Percentiles rank a stretch among this genome's conserved stretches.
Conservation (phyloP, 2,888 invertebrate species). For the Melipona beecheii region DNA sequence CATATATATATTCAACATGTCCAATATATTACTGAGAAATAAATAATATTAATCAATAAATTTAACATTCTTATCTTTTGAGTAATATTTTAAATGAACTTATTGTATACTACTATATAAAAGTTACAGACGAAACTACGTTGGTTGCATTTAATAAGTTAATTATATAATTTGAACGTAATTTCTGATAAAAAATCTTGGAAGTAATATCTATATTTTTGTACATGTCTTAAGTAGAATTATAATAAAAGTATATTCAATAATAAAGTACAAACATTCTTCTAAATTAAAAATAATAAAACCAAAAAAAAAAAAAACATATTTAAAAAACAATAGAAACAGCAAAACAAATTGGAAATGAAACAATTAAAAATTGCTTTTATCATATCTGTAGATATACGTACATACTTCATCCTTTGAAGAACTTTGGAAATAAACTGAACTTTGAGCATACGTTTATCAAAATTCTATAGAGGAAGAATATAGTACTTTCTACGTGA, state of each 20-base stretch:
- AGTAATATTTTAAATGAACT: neutral
- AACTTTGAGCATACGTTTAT: neutral
- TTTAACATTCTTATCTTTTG: neutral
- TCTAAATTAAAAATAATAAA: neutral
- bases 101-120: neutral
- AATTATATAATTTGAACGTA: neutral
- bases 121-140: neutral
- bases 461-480: neutral
- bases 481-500: neutral
- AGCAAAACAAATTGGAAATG: neutral
- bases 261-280: neutral
- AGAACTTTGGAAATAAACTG: conserved; percentile 11
- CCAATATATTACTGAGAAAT: neutral
- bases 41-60: neutral
- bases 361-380: neutral
- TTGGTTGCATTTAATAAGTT: neutral
- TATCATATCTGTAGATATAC: neutral
- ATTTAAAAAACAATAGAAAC: neutral
- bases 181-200: neutral
- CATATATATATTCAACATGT: no score
- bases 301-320: neutral
- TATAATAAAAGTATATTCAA: neutral
- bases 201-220: neutral
- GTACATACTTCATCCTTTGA: neutral
- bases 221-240: no score